Evolutionary conservation across 2,888 invertebrate species (phyloP), one percentile per base, ranked within the genome.

Genomic region (Phyllotreta striolata): DNA sequence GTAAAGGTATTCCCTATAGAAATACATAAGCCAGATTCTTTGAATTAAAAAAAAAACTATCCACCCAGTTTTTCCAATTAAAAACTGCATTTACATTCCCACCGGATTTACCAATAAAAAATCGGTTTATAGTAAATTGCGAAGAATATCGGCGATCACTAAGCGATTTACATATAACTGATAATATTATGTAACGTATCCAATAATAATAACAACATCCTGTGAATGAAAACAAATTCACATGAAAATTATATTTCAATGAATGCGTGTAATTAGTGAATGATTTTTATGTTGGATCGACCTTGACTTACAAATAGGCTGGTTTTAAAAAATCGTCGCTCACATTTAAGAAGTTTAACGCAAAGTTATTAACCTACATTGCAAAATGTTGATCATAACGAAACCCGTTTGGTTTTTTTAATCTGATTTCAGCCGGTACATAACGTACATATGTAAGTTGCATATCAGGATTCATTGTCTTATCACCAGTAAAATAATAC

Each of bases 341-440:
- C 61, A 55, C 64, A 59, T 68, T 64, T 65, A 56, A 64, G 64
- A 66, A 70, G 64, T 65, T 70, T 68, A 68, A 64, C 63, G 61
- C 68, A 70, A 67, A 68, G 72, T 70, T 71, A 68, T 72, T 73
- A 73, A 73, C 73, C 72, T 68, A 74, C 63, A 72, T 72, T 66
- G 64, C 62, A 59, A 62, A 69, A 66, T 60, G 63, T 61, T 62
- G 68, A 70, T 70, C 61, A 52, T 61, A 62, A 56, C 52, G 44
- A 65, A 67, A 70, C 67, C 64, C 65, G 70, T 69, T 70, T 41
- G 41, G 54, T 52, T 63, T 63, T 63, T 55, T 24, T 24, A 24
- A 24, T 24, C 24, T 24, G 24, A 24, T 24, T 24, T 24, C 24
- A 24, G 24, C 24, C 24, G 24, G 24, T 24, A 24, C 24, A 24